A percentile compares a stretch with the other conserved stretches of the same genome.
Evolutionary conservation across 2,113 vertebrate species (phyloP).

Genomic region (Harpagus bidentatus): DNA sequence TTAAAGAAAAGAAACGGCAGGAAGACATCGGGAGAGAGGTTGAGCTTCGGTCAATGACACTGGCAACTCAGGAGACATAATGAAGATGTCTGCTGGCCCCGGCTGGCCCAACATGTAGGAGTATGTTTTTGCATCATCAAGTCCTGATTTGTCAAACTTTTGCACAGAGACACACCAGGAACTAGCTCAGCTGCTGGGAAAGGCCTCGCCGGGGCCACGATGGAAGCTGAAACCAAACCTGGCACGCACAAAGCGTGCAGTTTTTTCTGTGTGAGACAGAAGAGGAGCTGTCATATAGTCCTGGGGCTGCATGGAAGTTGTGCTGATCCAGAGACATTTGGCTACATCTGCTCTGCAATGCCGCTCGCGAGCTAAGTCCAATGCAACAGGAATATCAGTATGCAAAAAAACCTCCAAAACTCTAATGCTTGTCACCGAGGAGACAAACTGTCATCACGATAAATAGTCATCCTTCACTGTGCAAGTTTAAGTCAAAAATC

Average conservation of each 20-base stretch:
- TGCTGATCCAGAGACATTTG: neutral
- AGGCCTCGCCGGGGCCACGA: fast-evolving
- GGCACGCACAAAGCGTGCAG: neutral
- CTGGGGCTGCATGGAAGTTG: neutral
- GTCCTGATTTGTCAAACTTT: neutral
- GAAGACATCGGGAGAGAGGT: neutral
- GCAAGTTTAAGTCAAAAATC: neutral
- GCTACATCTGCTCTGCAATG: neutral
- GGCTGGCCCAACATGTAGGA: neutral
- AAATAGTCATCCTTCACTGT: neutral
- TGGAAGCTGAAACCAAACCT: neutral
- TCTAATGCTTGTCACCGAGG: neutral
- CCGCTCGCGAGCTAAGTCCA: neutral
- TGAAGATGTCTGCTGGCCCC: neutral
- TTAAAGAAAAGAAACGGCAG: neutral
- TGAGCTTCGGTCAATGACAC: neutral
- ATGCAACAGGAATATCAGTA: neutral
- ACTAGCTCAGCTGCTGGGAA: neutral
- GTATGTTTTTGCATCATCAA: neutral
- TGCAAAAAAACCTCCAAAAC: neutral
- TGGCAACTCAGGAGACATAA: neutral
- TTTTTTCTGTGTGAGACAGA: neutral
- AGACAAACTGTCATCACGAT: neutral
- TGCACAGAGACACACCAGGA: neutral
- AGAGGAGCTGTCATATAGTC: neutral